Base-by-base conservation (phyloP, 2,797 vertebrate species). In the Paramormyrops hopkinsi region DNA sequence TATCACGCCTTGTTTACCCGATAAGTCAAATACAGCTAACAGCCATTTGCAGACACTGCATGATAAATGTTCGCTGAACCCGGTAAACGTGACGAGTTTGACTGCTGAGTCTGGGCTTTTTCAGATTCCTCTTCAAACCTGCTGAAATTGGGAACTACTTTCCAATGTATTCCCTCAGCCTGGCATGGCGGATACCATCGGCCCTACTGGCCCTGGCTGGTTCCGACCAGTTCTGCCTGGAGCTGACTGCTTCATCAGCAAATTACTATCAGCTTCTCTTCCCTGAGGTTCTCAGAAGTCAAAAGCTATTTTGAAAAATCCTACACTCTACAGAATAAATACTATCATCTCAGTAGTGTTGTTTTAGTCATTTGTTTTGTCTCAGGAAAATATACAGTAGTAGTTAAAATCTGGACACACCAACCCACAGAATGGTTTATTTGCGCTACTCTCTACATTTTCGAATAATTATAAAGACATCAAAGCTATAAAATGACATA, bases 201-300 rank as follows among this genome's bases (percentile, higher is more conserved):
- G 41, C n/a, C 44, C 44, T 11, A 25, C 48, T 1, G 19, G 7
- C 44, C 44, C 41, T 0, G 44, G 1, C 44, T 41, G 79, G 46
- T 37, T 41, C 37, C 17, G 73, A 79, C 37, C 19, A 17, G 73
- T 1, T 17, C 7, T 17, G 37, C 41, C 37, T 44, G 73, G 73
- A 48, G 53, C 50, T 41, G 53, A 87, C 50, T 59, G 29, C 85
- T 87, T 87, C 29, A 87, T 87, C 53, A 56, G 85, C 53, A 37
- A 54, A 56, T 56, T 41, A 17, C 33, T 56, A 54, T 87, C 53
- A 56, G 85, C 85, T 37, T 29, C 50, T 85, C 83, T 85, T 50
- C 11, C 17, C 83, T 88, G 86, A 86, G 73, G 76, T 90, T 89
- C 79, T 90, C 82, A 62, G 56, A 65, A 86, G 53, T 88, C 65